These are phyloP conservation scores for Unio pictorum DNA, from an alignment of 2,888 invertebrate genomes.

Conservation along the genomic window DNA sequence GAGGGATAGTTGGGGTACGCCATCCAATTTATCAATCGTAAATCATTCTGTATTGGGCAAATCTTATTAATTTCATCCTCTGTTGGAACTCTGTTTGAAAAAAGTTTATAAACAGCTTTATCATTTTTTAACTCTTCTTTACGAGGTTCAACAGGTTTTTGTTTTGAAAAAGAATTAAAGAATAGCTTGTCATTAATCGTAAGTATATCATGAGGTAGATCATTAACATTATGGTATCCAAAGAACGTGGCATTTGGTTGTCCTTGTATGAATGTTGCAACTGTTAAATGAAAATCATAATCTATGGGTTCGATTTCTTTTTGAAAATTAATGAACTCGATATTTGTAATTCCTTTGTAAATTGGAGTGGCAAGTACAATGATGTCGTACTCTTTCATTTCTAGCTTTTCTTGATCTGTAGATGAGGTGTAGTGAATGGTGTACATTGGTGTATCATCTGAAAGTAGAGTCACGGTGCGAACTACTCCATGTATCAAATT, in stretches of 20 bases:
- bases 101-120: conserved; percentile 76
- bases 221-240: conserved; percentile 63
- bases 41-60: conserved; percentile 69
- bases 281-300: conserved; percentile 74
- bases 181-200: conserved; percentile 73
- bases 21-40: conserved; percentile 58
- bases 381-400: conserved; percentile 73
- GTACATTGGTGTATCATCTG: conserved; percentile 48
- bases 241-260: conserved; percentile 73
- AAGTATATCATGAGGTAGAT: conserved; percentile 70
- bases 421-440: conserved; percentile 45
- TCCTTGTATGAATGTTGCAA: conserved; percentile 76
- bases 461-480: conserved; percentile 38
- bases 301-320: conserved; percentile 38
- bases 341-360: conserved; percentile 61
- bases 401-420: conserved; percentile 13
- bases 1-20: conserved; percentile 66
- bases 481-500: conserved; percentile 70
- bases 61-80: conserved; percentile 72
- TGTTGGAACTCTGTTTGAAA: conserved; percentile 74
- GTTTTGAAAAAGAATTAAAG: conserved; percentile 73
- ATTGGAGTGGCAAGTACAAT: conserved; percentile 77
- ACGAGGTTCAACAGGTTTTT: conserved; percentile 58
- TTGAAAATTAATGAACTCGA: conserved; percentile 73
- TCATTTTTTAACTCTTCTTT: conserved; percentile 38